Base-by-base conservation (phyloP, 2,113 vertebrate genomes). In the Genyomyrus donnyi region DNA sequence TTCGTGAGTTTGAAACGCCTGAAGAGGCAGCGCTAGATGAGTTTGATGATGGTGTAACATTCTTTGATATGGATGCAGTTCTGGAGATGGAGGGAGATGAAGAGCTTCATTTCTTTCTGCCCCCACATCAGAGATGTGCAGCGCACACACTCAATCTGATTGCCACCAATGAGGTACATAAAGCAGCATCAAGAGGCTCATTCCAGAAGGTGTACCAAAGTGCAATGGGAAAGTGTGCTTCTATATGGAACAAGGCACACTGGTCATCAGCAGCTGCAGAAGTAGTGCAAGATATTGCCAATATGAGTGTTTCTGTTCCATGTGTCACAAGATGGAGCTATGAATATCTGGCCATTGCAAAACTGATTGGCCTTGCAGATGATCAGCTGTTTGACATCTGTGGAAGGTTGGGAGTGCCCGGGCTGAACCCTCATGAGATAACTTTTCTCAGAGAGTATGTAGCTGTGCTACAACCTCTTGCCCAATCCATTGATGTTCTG, bases 91-190 rank as follows among this genome's bases (percentile, higher is more conserved):
- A 88, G 21, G 66, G 52, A 21, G 58, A 88, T 52, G n/a, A 70
- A 70, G 87, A 90, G 21, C 86, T 88, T 50, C 90, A 90, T 53
- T 70, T 90, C 31, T 66, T 90, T n/a, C 46, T 90, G 15, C 90
- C 90, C 3, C 46, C 86, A 39, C 86, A 83, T 19, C 90, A 88
- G 24, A 86, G 48, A 39, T 90, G 90, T 52, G 56, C 90, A 1
- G 90, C 90, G 6, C 52, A 83, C 24, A 35, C 31, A 7, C 90
- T 90, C 27, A 66, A 48, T 31, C 62, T n/a, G n/a, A 49, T 90
- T 27, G 87, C 90, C 49, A 48, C 45, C 46, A n/a, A 56, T 39
- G 87, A 90, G 17, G 90, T 90, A 17, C 42, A 52, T n/a, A 10
- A 39, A 46, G 56, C 89, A 10, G 31, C 85, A 58, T 56, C 49